Evolutionary conservation across 2,113 vertebrate species (phyloP).

Genomic region (Sprattus sprattus): DNA sequence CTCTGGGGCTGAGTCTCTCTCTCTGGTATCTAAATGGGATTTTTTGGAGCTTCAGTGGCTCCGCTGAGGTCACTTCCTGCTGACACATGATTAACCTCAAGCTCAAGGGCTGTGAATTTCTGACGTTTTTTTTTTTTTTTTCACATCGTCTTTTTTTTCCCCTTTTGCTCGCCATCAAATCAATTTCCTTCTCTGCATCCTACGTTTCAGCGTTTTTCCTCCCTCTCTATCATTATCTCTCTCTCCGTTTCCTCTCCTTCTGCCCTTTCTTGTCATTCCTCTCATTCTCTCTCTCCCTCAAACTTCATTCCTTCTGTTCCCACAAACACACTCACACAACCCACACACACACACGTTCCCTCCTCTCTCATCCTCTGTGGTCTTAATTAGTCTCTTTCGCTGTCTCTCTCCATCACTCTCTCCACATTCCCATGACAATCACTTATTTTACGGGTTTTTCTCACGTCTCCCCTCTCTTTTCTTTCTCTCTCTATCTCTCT

Average conservation of each 20-base stretch:
- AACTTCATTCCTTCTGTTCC: background rate
- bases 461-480: conserved; percentile 44
- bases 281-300: background rate
- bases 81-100: conserved; percentile 57
- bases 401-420: background rate
- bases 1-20: conserved; percentile 26
- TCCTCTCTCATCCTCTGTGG: background rate
- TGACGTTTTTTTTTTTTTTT: background rate
- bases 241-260: background rate
- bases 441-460: conserved; percentile 34
- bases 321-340: background rate
- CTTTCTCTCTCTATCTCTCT: conserved; percentile 18
- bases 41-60: conserved; percentile 58
- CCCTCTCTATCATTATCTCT: background rate
- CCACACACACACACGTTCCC: background rate
- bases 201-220: background rate
- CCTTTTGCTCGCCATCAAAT: background rate
- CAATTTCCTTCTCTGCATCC: background rate
- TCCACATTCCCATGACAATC: background rate
- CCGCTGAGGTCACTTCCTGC: conserved; percentile 57
- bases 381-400: background rate
- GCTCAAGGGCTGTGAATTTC: background rate
- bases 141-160: background rate
- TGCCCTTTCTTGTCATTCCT: background rate
- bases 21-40: conserved; percentile 65